A percentile compares a stretch with the other conserved stretches of the same genome.
These are phyloP conservation scores for Trigoniulus corallinus DNA, from an alignment of 1,140 invertebrate genomes.

Conservation along the genomic window DNA sequence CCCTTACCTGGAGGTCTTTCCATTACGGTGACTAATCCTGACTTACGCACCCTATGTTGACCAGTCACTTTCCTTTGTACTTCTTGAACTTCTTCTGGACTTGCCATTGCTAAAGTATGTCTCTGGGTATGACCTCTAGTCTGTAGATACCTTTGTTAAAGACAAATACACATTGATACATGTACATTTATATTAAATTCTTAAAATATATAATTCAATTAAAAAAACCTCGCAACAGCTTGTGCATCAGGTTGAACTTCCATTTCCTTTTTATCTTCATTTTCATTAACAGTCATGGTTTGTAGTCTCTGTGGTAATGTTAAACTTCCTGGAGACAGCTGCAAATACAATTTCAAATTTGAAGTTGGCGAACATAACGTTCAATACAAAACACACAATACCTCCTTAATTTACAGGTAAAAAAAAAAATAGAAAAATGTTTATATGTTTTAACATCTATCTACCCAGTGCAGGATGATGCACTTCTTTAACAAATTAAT, in stretches of 20 bases:
- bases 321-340: conserved; percentile 31
- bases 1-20: conserved; percentile 63
- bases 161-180: not conserved
- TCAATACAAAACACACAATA: no score
- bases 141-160: conserved; percentile 45
- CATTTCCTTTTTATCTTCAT: conserved; percentile 17
- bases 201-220: not conserved
- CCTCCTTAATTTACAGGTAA: no score
- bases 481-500: no score
- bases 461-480: no score
- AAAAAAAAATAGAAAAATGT: no score
- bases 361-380: no score
- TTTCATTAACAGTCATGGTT: conserved; percentile 25
- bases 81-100: conserved; percentile 36
- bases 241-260: conserved; percentile 31
- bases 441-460: no score
- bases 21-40: conserved; percentile 63
- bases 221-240: conserved; percentile 29
- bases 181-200: conserved; percentile 1
- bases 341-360: no score
- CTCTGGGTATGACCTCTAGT: conserved; percentile 47
- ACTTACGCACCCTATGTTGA: conserved; percentile 46
- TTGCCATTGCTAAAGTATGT: conserved; percentile 38
- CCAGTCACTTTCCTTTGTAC: conserved; percentile 34
- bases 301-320: conserved; percentile 29